Percentiles rank a stretch among this genome's conserved stretches.
Conservation (phyloP, 2,888 invertebrate species). For the Drosophila fulvimacula region DNA sequence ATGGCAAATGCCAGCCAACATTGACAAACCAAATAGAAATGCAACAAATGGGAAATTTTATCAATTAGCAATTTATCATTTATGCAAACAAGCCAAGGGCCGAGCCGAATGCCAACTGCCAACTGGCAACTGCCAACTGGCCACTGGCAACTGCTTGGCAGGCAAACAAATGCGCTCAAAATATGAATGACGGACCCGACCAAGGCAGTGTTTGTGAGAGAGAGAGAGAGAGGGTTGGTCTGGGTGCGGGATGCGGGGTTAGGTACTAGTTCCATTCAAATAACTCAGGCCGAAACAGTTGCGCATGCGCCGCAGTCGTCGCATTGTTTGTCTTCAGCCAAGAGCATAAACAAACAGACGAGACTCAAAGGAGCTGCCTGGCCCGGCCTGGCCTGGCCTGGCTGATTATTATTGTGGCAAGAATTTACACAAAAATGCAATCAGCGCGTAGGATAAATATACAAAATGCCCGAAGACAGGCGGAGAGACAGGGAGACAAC, state of each 20-base stretch:
- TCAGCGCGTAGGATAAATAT: constrained; percentile 66
- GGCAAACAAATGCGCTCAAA: constrained; percentile 53
- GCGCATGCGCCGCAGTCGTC: constrained; percentile 51
- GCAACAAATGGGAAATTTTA: constrained; percentile 57
- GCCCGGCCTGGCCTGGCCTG: background rate
- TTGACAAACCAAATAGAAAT: constrained; percentile 20
- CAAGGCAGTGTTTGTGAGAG: no score
- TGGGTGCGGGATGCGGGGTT: background rate
- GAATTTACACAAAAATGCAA: constrained; percentile 80
- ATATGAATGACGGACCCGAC: constrained; percentile 28
- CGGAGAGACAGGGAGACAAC: background rate
- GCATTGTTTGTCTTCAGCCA: constrained; percentile 51
- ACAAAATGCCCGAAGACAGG: constrained; percentile 29
- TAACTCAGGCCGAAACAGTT: constrained; percentile 54
- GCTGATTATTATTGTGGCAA: constrained; percentile 40
- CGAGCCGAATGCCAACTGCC: constrained; percentile 9
- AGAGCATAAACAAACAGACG: constrained; percentile 53
- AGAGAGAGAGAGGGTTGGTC: no score
- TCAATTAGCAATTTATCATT: constrained; percentile 71
- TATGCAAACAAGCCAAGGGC: constrained; percentile 59
- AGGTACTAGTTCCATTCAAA: constrained; percentile 13
- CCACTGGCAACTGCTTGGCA: constrained; percentile 15
- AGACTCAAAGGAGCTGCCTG: constrained; percentile 22
- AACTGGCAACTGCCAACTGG: constrained; percentile 40
- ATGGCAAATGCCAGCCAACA: constrained; percentile 35